Base-by-base conservation (phyloP, 2,113 vertebrate species). In the Phylloscopus trochiloides region DNA sequence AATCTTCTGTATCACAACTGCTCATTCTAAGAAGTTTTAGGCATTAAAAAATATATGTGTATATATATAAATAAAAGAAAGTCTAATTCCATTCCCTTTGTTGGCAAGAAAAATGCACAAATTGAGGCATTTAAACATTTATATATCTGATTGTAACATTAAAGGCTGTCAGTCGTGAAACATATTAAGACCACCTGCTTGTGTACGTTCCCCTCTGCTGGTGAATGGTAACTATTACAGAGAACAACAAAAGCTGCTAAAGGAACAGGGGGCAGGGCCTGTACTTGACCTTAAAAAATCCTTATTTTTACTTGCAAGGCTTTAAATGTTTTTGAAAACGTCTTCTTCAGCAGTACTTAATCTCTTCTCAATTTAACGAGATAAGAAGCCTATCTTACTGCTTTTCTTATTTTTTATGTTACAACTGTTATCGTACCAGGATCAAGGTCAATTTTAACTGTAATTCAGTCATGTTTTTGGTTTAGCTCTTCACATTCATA, bases 141-240 rank as follows among this genome's bases (percentile, higher is more conserved):
- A 3, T 45, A 62, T 45, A 62, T n/a, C n/a, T 88, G 62, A 73
- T 40, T 40, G 24, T 51, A 72, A 89, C 55, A 38, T 10, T 71
- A 58, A 88, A 76, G 21, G 16, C 17, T 55, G 25, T 51, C 31
- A 47, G 26, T 38, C 14, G 10, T 8, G 14, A 80, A 74, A 52
- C 15, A 59, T 63, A 43, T 40, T 58, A 73, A 52, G 40, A 26
- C n/a, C 21, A 95, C 82, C 25, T 73, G 76, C 65, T 97, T 87
- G 80, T 63, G 50, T 67, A 86, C 15, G 7, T 71, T 90, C 10
- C 74, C 85, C 96, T 96, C 92, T 95, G 42, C 32, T 86, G 80
- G 68, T 73, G 2, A 38, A 7, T 25, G 17, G 1, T 2, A 66
- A 43, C 25, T 55, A 87, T 17, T 88, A 82, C 66, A 88, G 29